A percentile compares a stretch with the other conserved stretches of the same genome.
phyloP scores from a whole-genome alignment of 2,797 vertebrate species.

The Balearica regulorum region DNA sequence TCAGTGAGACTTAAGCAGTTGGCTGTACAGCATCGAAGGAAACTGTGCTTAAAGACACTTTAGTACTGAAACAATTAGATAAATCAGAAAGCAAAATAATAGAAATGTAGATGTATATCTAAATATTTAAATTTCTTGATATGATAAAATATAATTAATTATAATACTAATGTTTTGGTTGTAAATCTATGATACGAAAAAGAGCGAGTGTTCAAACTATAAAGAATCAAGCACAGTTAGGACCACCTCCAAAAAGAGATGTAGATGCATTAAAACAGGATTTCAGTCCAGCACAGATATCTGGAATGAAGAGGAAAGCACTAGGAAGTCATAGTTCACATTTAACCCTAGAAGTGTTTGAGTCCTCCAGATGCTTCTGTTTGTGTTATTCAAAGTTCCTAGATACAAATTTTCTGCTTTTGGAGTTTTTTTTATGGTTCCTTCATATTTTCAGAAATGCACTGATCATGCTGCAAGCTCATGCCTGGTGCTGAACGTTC shows the following conservation, averaged over 20 bases:
- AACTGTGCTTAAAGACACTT: neutral
- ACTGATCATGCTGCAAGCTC: neutral
- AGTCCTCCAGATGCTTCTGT: neutral
- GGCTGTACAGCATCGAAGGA: fast-evolving
- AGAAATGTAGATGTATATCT: neutral
- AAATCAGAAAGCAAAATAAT: neutral
- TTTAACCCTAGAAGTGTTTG: neutral
- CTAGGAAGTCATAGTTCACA: neutral
- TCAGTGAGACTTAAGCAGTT: neutral
- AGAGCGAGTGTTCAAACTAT: neutral
- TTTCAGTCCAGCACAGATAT: neutral
- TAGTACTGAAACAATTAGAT: neutral
- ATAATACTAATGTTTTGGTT: neutral
- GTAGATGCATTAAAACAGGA: neutral
- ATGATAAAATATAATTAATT: neutral
- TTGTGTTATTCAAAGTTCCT: neutral
- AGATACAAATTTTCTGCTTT: neutral
- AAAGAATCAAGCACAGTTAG: neutral
- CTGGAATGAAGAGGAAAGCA: neutral
- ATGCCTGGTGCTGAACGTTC: neutral
- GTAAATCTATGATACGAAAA: neutral
- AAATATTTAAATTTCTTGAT: neutral
- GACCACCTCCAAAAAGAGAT: neutral
- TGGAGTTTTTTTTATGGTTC: neutral
- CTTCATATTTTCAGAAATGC: neutral